Conservation (phyloP, 2,888 invertebrate genomes). For the Eristalinus sepulchralis region DNA sequence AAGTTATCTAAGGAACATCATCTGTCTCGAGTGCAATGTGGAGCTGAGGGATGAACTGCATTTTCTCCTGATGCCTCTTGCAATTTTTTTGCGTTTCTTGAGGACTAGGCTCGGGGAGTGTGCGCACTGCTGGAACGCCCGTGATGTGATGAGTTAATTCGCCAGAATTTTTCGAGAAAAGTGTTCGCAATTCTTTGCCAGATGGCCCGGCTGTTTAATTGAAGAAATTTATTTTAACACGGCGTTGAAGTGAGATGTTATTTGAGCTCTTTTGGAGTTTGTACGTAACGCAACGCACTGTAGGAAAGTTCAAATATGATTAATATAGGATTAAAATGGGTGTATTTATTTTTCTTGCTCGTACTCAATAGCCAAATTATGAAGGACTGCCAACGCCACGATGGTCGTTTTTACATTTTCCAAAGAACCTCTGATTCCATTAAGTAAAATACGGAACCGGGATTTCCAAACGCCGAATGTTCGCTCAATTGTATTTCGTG, state of each 20-base stretch:
- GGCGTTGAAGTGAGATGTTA: background rate
- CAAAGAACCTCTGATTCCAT: too few species aligned
- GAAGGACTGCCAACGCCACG: too few species aligned
- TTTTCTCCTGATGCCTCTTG: background rate
- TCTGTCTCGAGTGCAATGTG: constrained; percentile 73
- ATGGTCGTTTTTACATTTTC: too few species aligned
- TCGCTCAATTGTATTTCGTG: too few species aligned
- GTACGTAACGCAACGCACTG: too few species aligned
- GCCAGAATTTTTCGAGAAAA: constrained; percentile 17
- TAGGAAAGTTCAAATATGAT: too few species aligned
- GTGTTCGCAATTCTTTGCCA: constrained; percentile 43
- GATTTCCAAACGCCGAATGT: too few species aligned
- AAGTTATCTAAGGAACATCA: constrained; percentile 79
- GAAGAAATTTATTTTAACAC: background rate
- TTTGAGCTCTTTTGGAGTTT: background rate
- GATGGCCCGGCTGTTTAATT: constrained; percentile 14
- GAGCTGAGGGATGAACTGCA: background rate
- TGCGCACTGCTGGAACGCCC: background rate
- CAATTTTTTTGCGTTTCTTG: background rate
- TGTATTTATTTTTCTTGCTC: too few species aligned
- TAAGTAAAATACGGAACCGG: too few species aligned
- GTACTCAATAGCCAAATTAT: too few species aligned
- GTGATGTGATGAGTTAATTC: constrained; percentile 60
- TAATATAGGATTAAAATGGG: too few species aligned
- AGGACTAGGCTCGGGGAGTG: background rate